Percentiles rank a stretch among this genome's conserved stretches.
phyloP scores from a whole-genome alignment of 2,888 invertebrate species.

The Gastrophysa polygoni region DNA sequence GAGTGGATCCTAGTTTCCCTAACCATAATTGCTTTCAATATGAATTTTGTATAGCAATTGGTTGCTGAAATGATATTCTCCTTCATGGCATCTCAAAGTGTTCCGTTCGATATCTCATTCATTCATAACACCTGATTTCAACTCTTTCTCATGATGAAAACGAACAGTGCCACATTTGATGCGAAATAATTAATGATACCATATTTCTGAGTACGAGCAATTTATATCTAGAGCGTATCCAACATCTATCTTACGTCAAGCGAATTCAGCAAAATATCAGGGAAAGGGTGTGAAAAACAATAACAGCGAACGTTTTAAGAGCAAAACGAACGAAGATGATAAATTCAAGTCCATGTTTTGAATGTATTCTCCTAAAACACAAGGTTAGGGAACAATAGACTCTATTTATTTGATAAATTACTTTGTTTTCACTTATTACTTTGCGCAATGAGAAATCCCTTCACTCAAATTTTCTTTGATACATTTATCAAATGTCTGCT shows the following conservation, averaged over 20 bases:
- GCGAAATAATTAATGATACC: conserved; percentile 57
- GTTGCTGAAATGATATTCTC: conserved; percentile 13
- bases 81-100: conserved; percentile 8
- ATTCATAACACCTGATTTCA: conserved; percentile 43
- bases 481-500: conserved; percentile 36
- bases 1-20: no score
- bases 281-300: conserved; percentile 52
- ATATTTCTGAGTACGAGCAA: conserved; percentile 52
- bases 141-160: no score
- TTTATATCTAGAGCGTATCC: conserved; percentile 45
- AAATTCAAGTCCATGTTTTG: conserved; percentile 57
- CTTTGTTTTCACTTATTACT: conserved; percentile 55
- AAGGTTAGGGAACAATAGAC: conserved; percentile 55
- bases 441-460: conserved; percentile 39
- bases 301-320: conserved; percentile 48
- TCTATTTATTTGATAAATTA: conserved; percentile 60
- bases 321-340: conserved; percentile 56
- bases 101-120: conserved; percentile 10
- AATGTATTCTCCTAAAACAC: conserved; percentile 51
- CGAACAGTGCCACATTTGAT: conserved; percentile 58
- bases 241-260: conserved; percentile 37
- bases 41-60: no score
- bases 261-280: conserved; percentile 25
- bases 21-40: no score
- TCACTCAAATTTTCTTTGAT: conserved; percentile 36